These are phyloP conservation scores for Melanocharis versteri DNA, from an alignment of 2,113 vertebrate species.

Conservation along the genomic window DNA sequence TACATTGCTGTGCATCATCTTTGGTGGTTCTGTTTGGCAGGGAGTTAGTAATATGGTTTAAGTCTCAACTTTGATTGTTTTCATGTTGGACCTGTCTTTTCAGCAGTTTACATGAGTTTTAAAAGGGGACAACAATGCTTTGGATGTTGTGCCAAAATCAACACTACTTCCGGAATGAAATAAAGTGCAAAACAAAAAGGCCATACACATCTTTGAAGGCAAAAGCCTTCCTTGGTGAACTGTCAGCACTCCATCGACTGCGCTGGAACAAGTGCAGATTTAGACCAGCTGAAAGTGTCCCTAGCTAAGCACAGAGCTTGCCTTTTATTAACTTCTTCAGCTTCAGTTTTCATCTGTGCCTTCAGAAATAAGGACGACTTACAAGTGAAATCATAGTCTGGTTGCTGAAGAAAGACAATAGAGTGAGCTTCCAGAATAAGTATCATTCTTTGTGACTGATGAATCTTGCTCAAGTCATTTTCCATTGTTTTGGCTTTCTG, in stretches of 20 bases:
- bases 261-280: neutral
- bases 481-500: neutral
- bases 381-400: neutral
- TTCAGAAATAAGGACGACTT: neutral
- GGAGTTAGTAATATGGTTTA: neutral
- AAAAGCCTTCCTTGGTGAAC: neutral
- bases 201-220: neutral
- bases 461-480: neutral
- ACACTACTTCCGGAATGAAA: neutral
- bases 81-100: neutral
- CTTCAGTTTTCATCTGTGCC: neutral
- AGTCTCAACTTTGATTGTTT: neutral
- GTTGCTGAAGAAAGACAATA: neutral
- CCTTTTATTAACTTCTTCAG: neutral
- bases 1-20: neutral
- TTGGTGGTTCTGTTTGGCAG: neutral
- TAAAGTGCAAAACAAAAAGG: neutral
- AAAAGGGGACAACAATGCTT: neutral
- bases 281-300: neutral
- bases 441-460: neutral
- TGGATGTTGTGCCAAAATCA: neutral
- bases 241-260: fast-evolving
- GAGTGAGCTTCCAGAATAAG: neutral
- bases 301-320: neutral
- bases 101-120: neutral